These are phyloP conservation scores for Aphodius granarius DNA, from an alignment of 2,888 invertebrate genomes.

Conservation along the genomic window DNA sequence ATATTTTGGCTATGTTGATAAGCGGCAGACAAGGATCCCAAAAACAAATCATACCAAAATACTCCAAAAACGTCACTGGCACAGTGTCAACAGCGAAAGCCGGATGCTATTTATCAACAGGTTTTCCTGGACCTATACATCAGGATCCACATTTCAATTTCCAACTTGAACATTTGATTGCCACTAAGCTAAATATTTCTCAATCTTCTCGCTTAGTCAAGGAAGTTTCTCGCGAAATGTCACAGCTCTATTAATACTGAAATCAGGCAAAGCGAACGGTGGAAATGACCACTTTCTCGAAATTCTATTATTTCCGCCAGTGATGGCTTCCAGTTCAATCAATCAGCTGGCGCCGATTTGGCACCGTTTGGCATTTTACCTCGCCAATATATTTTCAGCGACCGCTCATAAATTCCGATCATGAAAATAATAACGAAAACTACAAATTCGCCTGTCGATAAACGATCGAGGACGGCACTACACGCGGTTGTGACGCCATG, in stretches of 20 bases:
- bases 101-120: background rate
- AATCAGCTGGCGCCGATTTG: background rate
- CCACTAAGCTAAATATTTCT: background rate
- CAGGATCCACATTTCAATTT: background rate
- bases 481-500: background rate
- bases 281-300: background rate
- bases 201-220: background rate
- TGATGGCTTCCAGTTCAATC: background rate
- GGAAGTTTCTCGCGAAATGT: background rate
- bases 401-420: background rate
- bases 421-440: background rate
- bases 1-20: background rate
- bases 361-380: background rate
- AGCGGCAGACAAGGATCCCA: too few relatives aligned
- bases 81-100: background rate
- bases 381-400: background rate
- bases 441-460: background rate
- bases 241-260: background rate
- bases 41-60: background rate
- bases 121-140: background rate
- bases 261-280: background rate
- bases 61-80: background rate
- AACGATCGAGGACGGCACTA: background rate
- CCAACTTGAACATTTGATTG: background rate
- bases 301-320: background rate